These are phyloP conservation scores for Eledone cirrhosa DNA, from an alignment of 2,888 invertebrate species.

Conservation along the genomic window DNA sequence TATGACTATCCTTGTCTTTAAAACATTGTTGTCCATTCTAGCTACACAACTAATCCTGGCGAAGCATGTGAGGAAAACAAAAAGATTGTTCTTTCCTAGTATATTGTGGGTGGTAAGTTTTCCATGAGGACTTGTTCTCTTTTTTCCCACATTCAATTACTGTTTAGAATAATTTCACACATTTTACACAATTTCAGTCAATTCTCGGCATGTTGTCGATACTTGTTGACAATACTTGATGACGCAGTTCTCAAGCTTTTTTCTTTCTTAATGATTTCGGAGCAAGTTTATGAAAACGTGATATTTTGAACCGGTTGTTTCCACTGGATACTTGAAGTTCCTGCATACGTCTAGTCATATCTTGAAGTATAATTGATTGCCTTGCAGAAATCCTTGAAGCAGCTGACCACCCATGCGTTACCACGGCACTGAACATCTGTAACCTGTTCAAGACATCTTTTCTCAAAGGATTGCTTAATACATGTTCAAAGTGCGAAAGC, in stretches of 20 bases:
- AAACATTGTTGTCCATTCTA: no score
- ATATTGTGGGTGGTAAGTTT: no score
- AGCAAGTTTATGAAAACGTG: slow-evolving; percentile 19
- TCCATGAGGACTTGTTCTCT: background rate
- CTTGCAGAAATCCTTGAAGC: background rate
- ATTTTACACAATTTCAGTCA: no score
- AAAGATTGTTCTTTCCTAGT: no score
- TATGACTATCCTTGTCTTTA: no score
- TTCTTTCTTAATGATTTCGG: slow-evolving; percentile 12
- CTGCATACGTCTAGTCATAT: background rate
- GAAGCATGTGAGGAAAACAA: no score
- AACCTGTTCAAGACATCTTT: background rate
- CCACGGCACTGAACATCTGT: slow-evolving; percentile 6
- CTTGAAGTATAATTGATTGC: background rate
- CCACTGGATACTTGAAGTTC: background rate
- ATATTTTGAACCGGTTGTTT: slow-evolving; percentile 15
- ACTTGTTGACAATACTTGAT: no score
- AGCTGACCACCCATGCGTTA: slow-evolving; percentile 11
- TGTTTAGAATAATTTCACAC: no score
- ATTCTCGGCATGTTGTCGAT: background rate
- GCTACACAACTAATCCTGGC: no score
- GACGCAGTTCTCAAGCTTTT: background rate
- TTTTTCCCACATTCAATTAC: no score
- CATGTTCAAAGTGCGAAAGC: background rate
- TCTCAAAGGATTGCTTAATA: background rate